A percentile compares a stretch with the other conserved stretches of the same genome.
Conservation (phyloP, 2,797 vertebrate species). For the Leptodactylus fallax region DNA sequence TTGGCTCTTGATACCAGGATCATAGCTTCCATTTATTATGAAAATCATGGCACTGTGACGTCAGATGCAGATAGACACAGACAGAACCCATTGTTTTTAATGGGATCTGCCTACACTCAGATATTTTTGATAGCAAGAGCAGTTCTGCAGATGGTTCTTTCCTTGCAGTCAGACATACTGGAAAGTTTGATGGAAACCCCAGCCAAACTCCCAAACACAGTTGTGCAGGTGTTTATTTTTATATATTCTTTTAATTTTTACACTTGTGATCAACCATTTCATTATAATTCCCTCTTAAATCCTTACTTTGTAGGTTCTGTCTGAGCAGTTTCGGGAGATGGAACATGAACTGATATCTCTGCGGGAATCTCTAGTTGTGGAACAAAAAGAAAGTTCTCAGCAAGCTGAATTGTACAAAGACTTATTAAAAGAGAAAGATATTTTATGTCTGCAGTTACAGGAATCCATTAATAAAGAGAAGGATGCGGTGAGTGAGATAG, state of each 20-base stretch:
- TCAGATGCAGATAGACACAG: not conserved
- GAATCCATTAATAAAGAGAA: constrained; percentile 70
- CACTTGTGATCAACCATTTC: not conserved
- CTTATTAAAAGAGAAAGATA: constrained; percentile 70
- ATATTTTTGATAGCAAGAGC: not conserved
- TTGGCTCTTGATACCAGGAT: not conserved
- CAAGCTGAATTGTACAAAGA: constrained; percentile 57
- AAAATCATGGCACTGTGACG: not conserved
- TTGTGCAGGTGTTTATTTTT: not conserved
- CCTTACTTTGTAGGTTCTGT: constrained; percentile 78
- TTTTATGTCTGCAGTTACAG: constrained; percentile 62
- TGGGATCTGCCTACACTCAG: not conserved
- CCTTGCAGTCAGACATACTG: not conserved
- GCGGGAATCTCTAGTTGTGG: constrained; percentile 70
- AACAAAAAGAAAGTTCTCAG: constrained; percentile 71
- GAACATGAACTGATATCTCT: constrained; percentile 80
- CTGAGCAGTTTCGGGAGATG: constrained; percentile 84
- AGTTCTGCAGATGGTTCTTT: not conserved
- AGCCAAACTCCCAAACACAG: not conserved
- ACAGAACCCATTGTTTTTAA: not conserved
- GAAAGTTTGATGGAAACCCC: not conserved
- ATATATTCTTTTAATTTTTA: not conserved
- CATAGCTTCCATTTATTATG: not conserved
- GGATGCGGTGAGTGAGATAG: not conserved
- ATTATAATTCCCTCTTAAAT: not conserved